These are phyloP conservation scores for Apteryx mantelli DNA, from an alignment of 2,113 vertebrate species.

Conservation along the genomic window DNA sequence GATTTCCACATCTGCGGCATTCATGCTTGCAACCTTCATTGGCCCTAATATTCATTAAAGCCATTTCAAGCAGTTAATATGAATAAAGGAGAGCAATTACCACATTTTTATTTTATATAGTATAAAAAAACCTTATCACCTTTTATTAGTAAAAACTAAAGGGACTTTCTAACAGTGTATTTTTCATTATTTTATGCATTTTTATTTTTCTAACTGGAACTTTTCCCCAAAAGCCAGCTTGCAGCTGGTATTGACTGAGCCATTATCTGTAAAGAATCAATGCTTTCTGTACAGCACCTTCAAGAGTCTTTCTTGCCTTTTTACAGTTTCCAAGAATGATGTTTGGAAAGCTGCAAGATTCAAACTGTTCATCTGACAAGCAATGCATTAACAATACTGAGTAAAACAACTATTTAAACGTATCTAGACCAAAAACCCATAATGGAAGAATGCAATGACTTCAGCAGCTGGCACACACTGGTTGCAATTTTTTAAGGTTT, in stretches of 20 bases:
- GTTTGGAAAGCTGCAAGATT: neutral
- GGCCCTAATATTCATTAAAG: neutral
- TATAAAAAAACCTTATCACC: neutral
- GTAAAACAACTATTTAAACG: neutral
- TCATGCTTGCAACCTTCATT: neutral
- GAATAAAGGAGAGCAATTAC: neutral
- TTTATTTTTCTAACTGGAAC: neutral
- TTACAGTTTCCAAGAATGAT: neutral
- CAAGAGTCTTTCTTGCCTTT: neutral
- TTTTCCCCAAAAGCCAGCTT: neutral
- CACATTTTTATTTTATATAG: neutral
- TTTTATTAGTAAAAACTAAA: neutral
- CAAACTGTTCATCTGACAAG: neutral
- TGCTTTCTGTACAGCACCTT: neutral
- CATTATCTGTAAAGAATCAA: neutral
- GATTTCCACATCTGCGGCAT: neutral
- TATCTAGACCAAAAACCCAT: neutral
- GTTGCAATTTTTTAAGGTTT: neutral
- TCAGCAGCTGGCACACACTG: neutral
- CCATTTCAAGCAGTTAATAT: neutral
- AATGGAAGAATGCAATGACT: neutral
- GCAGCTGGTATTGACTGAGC: neutral
- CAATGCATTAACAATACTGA: neutral
- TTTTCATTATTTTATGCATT: neutral
- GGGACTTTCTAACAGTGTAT: neutral